A percentile compares a stretch with the other conserved stretches of the same genome.
These are phyloP conservation scores for Schizothorax lantsangensis DNA, from an alignment of 2,797 vertebrate species.

Conservation along the genomic window DNA sequence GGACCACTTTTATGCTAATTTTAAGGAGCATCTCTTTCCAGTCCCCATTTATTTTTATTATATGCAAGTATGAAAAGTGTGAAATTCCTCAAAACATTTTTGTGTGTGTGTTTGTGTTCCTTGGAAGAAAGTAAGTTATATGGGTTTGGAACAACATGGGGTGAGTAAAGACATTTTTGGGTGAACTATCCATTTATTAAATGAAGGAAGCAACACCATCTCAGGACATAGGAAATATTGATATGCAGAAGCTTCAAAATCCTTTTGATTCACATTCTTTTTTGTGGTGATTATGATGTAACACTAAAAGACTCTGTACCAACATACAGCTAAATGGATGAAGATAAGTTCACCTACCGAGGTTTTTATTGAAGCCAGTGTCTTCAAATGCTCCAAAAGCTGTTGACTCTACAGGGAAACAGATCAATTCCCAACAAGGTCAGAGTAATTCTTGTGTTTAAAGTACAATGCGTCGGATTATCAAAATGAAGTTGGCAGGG, in stretches of 20 bases:
- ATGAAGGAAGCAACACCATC: background rate
- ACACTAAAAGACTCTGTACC: slow-evolving; percentile 36
- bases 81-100: background rate
- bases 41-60: background rate
- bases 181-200: background rate
- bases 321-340: background rate
- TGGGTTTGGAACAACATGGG: background rate
- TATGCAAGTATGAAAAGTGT: background rate
- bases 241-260: background rate
- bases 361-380: slow-evolving; percentile 87
- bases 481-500: slow-evolving; percentile 27
- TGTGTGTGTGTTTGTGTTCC: background rate
- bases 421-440: slow-evolving; percentile 11
- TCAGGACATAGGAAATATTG: background rate
- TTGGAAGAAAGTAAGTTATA: background rate
- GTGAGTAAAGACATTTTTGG: background rate
- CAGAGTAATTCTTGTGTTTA: slow-evolving; percentile 20
- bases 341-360: slow-evolving; percentile 79
- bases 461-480: background rate
- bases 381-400: slow-evolving; percentile 88
- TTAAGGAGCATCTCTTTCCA: background rate
- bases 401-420: slow-evolving; percentile 86
- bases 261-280: background rate
- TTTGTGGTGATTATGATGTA: background rate
- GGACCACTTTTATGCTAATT: background rate